phyloP scores from a whole-genome alignment of 2,113 vertebrate species.

The Elgaria multicarinata region DNA sequence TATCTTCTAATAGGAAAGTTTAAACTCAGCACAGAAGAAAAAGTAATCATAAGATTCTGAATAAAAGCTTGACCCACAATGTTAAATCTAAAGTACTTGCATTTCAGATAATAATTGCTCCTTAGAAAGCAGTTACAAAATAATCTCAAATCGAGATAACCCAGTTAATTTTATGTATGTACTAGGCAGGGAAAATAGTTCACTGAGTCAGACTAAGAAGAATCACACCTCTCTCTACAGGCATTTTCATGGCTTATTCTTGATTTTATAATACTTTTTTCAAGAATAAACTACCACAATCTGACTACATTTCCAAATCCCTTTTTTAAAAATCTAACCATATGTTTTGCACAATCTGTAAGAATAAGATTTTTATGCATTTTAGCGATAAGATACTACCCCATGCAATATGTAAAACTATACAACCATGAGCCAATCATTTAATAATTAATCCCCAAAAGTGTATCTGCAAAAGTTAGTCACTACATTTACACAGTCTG shows the following conservation, averaged over 20 bases:
- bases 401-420: neutral
- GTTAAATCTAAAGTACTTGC: neutral
- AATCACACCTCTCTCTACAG: neutral
- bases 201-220: neutral
- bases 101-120: neutral
- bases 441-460: conserved; percentile 22
- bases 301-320: neutral
- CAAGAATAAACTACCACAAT: neutral
- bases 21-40: neutral
- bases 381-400: neutral
- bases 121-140: neutral
- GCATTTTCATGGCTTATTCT: neutral
- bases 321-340: neutral
- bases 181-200: neutral
- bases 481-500: conserved; percentile 14
- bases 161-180: neutral
- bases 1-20: neutral
- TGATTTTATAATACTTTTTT: conserved; percentile 8
- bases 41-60: neutral
- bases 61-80: neutral
- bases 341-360: conserved; percentile 10
- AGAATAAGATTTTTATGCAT: neutral
- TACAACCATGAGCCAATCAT: conserved; percentile 15
- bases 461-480: conserved; percentile 24
- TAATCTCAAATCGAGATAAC: neutral